Base-by-base conservation (phyloP, 2,888 invertebrate genomes). In the Pollenia griseotomentosa region DNA sequence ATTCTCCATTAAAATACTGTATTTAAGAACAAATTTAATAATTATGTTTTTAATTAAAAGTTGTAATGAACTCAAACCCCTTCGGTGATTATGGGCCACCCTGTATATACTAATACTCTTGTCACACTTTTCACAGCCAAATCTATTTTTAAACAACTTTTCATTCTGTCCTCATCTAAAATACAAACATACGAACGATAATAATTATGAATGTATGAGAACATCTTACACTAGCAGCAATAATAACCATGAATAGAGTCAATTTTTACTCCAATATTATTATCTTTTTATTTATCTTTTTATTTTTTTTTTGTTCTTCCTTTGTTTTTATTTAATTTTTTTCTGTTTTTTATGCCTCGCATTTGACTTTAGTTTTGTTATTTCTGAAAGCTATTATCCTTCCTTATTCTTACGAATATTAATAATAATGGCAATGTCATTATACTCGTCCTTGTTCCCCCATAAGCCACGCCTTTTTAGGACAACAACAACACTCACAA, bases 391-490 rank as follows among this genome's bases (percentile, higher is more conserved):
- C 74, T 82, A 84, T 87, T 87, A 84, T 87, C 57, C 87, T 87
- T 87, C 84, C 87, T 87, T 87, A 82, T 87, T 87, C 87, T 87
- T 87, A 55, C 63, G 57, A 83, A 55, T 71, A 66, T 61, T 66
- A 59, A 87, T 74, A 83, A 74, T 78, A 82, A 82, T 87, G 80
- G 77, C 55, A 70, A 70, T 66, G 44, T 78, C 81, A 81, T 84
- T 87, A 83, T 87, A 70, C 77, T 84, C 66, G 81, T 84, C 84
- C 84, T 87, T 61, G 77, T 81, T 66, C 74, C 16, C 75, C 73
- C 74, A 70, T 78, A 86, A 86, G 77, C 89, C 89, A 87, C 89
- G 89, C 89, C 89, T 59, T 68, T 84, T 23, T 59, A 59, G 53
- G 42, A 82, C 19, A 83, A 57, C 70, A 81, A 51, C 53, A 16